A percentile compares a stretch with the other conserved stretches of the same genome.
Conservation (phyloP, 2,888 invertebrate genomes). For the Trichacis sp. region DNA sequence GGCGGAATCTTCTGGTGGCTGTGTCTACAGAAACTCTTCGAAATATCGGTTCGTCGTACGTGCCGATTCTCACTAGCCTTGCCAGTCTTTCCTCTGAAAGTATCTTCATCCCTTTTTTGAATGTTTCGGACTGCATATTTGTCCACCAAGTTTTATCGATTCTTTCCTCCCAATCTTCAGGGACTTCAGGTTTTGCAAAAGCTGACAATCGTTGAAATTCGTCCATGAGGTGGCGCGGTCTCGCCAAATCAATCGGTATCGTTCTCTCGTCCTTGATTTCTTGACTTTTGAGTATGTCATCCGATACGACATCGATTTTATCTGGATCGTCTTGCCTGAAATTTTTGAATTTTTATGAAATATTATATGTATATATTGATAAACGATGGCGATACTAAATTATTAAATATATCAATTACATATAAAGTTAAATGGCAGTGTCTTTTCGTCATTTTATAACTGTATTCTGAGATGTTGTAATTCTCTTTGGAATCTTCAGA, state of each 20-base stretch:
- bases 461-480: too few relatives aligned
- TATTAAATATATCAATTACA: too few relatives aligned
- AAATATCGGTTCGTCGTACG: slow-evolving; percentile 77
- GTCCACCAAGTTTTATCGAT: slow-evolving; percentile 76
- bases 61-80: slow-evolving; percentile 74
- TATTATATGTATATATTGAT: neutral
- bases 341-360: neutral
- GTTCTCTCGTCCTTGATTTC: slow-evolving; percentile 7
- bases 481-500: neutral
- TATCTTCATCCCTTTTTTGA: slow-evolving; percentile 75
- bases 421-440: too few relatives aligned
- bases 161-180: slow-evolving; percentile 78
- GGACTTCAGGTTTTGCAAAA: slow-evolving; percentile 73
- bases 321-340: slow-evolving; percentile 48
- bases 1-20: slow-evolving; percentile 76
- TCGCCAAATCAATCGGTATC: slow-evolving; percentile 70
- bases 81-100: slow-evolving; percentile 77
- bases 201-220: slow-evolving; percentile 78
- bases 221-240: slow-evolving; percentile 76
- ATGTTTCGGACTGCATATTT: slow-evolving; percentile 75
- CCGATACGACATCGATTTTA: slow-evolving; percentile 49
- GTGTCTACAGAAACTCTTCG: slow-evolving; percentile 79
- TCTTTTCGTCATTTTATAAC: neutral
- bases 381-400: too few relatives aligned
- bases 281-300: slow-evolving; percentile 43